Conservation (phyloP, 2,888 invertebrate genomes). For the Tetragonisca angustula region DNA sequence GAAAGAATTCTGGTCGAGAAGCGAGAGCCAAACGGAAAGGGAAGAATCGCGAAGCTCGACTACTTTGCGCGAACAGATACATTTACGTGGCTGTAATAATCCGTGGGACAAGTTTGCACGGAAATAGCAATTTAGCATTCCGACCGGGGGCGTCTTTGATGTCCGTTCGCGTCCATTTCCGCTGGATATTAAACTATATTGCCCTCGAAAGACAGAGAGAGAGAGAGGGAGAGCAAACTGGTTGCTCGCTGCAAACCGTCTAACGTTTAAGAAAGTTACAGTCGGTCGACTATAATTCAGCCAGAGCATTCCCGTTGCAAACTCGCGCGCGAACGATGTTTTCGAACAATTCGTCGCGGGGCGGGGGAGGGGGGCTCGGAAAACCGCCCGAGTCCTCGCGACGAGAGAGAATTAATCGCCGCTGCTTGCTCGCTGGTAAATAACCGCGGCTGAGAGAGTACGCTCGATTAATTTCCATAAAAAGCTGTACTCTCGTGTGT, state of each 20-base stretch:
- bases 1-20: no score
- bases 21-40: no score
- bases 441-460: not conserved
- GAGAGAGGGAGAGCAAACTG: no score
- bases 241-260: not conserved
- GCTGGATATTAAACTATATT: constrained; percentile 17
- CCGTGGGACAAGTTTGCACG: constrained; percentile 6
- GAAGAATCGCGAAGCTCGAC: no score
- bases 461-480: not conserved
- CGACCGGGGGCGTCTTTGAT: not conserved
- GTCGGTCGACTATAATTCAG: not conserved
- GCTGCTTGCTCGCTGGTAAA: not conserved
- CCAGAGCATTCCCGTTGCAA: no score
- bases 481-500: not conserved
- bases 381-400: no score
- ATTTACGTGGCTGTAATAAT: constrained; percentile 18
- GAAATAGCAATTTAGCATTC: constrained; percentile 29
- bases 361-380: no score
- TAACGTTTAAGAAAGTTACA: not conserved
- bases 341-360: no score
- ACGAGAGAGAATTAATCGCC: not conserved
- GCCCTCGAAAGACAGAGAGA: not conserved
- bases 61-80: not conserved
- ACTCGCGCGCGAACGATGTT: no score
- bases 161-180: constrained; percentile 2